Percentiles rank a stretch among this genome's conserved stretches.
Evolutionary conservation across 2,113 vertebrate species (phyloP).

Genomic region (Chiloscyllium plagiosum): DNA sequence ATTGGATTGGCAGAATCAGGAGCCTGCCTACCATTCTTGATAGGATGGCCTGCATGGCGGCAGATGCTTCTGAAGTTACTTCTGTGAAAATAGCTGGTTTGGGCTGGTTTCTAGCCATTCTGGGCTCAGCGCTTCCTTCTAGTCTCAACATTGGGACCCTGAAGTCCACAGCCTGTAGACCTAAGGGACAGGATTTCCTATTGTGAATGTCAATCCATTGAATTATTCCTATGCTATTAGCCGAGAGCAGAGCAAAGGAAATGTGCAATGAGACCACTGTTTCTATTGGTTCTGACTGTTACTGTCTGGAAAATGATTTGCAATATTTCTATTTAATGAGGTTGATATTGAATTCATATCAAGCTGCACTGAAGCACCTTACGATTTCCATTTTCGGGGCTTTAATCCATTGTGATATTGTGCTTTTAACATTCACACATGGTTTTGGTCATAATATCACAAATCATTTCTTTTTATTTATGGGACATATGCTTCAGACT

Average conservation of each 20-base stretch:
- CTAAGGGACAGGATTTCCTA: not conserved
- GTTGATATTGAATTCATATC: not conserved
- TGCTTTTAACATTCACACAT: not conserved
- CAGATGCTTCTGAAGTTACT: not conserved
- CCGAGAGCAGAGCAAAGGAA: not conserved
- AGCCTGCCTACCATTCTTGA: too few relatives aligned
- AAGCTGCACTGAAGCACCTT: not conserved
- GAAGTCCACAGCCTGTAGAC: not conserved
- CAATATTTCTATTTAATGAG: not conserved
- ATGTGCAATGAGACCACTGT: not conserved
- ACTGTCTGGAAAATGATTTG: not conserved
- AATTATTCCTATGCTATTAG: not conserved
- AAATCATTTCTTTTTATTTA: constrained; percentile 11
- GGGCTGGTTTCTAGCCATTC: not conserved
- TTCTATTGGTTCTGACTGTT: not conserved
- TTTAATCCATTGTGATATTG: not conserved
- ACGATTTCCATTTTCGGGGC: not conserved
- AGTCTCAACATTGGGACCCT: not conserved
- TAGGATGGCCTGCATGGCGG: too few relatives aligned
- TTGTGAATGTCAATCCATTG: not conserved
- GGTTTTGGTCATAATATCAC: not conserved
- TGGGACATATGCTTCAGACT: not conserved
- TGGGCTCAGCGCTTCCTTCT: not conserved
- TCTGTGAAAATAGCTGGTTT: not conserved
- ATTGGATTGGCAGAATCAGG: too few relatives aligned